Percentiles rank a stretch among this genome's conserved stretches.
These are phyloP conservation scores for Mico argentatus DNA, from an alignment of 2,797 vertebrate genomes.

Conservation along the genomic window DNA sequence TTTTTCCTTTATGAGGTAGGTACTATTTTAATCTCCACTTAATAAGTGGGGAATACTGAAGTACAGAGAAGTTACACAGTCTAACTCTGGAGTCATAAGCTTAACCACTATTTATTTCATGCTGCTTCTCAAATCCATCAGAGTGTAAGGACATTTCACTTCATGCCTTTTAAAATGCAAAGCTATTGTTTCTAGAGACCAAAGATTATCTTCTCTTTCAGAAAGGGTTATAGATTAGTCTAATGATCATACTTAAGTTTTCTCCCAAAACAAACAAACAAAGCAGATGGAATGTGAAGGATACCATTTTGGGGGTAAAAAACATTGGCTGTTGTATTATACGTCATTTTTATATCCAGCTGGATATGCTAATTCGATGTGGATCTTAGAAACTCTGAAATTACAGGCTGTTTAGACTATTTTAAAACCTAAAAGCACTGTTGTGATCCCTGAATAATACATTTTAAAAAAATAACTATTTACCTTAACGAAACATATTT, in stretches of 20 bases:
- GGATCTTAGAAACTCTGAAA: constrained; percentile 57
- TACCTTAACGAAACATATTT: constrained; percentile 60
- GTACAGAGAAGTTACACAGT: neutral
- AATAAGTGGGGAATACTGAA: neutral
- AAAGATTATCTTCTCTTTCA: constrained; percentile 27
- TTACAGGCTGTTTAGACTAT: constrained; percentile 63
- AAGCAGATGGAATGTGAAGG: neutral
- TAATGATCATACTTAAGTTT: neutral
- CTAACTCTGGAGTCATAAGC: neutral
- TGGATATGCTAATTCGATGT: constrained; percentile 62
- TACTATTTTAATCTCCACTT: constrained; percentile 3
- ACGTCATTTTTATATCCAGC: constrained; percentile 61
- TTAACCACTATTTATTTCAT: neutral
- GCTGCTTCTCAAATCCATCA: neutral
- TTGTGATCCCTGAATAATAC: constrained; percentile 37
- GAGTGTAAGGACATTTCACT: neutral
- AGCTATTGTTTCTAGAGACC: neutral
- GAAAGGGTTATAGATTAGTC: neutral
- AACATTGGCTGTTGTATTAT: neutral
- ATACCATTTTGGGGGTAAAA: neutral
- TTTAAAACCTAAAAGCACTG: constrained; percentile 61
- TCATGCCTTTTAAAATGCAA: neutral
- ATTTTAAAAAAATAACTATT: constrained; percentile 60
- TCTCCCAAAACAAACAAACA: constrained; percentile 4
- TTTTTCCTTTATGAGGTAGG: neutral